These are phyloP conservation scores for Apamea sordens DNA, from an alignment of 2,888 invertebrate species.

Conservation along the genomic window DNA sequence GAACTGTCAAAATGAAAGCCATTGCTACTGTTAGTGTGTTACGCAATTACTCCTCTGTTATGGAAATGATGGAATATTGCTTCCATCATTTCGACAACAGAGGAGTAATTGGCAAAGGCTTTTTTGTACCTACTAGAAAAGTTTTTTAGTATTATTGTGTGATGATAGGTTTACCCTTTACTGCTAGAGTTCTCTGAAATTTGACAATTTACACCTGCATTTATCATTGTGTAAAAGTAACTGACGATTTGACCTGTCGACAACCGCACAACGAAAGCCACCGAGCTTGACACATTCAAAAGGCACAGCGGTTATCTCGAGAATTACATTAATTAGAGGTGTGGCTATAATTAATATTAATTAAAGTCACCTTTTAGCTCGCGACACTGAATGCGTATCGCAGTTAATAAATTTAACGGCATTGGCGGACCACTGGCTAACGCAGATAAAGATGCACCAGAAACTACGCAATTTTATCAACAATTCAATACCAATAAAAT, in stretches of 20 bases:
- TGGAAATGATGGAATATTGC: not conserved
- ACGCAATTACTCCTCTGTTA: not conserved
- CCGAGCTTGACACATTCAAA: slow-evolving; percentile 78
- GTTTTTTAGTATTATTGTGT: not conserved
- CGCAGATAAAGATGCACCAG: slow-evolving; percentile 86
- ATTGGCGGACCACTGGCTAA: slow-evolving; percentile 83
- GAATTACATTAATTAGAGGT: slow-evolving; percentile 90
- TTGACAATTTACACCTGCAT: slow-evolving; percentile 43
- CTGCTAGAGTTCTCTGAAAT: slow-evolving; percentile 13
- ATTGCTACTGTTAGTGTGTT: not conserved
- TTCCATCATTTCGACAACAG: no score
- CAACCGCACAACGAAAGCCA: slow-evolving; percentile 61
- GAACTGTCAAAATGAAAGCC: not conserved
- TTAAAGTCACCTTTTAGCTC: slow-evolving; percentile 89
- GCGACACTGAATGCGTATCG: slow-evolving; percentile 90
- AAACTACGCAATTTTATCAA: slow-evolving; percentile 71
- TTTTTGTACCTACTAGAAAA: not conserved
- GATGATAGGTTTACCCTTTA: not conserved
- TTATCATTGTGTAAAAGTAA: slow-evolving; percentile 41
- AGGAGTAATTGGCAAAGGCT: no score
- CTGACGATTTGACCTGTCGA: slow-evolving; percentile 47
- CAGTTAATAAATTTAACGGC: slow-evolving; percentile 89
- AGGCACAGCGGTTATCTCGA: slow-evolving; percentile 81
- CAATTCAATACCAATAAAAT: slow-evolving; percentile 49
- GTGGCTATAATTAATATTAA: slow-evolving; percentile 90